Evolutionary conservation across 2,797 vertebrate genomes (phyloP), one percentile per base, ranked within the genome.

Genomic region (Margarornis squamiger): DNA sequence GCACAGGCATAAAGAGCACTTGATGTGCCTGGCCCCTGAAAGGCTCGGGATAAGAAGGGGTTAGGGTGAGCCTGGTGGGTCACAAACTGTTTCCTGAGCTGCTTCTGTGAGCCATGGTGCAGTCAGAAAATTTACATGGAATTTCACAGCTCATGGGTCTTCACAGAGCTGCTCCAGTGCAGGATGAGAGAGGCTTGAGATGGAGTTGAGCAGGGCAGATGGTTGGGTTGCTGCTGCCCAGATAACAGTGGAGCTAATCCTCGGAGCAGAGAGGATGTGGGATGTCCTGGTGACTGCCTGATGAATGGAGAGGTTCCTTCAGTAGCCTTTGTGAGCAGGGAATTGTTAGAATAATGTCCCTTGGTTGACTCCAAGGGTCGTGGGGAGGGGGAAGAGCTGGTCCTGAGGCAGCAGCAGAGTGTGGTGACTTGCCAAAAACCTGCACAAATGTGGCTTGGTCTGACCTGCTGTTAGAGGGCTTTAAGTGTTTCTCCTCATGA

Each of bases 301-400:
- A 45, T 30, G 90, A 73, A 57, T 17, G 30, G 12, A 49, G 34
- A 86, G 86, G 92, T 91, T 91, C 54, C 82, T 63, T 81, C 59
- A 11, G n/a, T 48, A 62, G 59, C 71, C 59, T 86, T 66, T 2
- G 0, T 78, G 70, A 10, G 26, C 41, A 36, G 67, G 83, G 71
- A 90, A 52, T 79, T 70, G 92, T 84, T 82, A 12, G 74, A 93
- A 90, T 81, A 48, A 88, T 82, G 86, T 78, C 58, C 66, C 51
- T 2, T 22, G 2, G 74, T 30, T 30, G 65, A 30, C 48, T 66
- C 52, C 0, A 8, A 38, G 86, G 87, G 81, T 55, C 0, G 0
- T 0, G 0, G 80, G 63, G 86, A 80, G 36, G 55, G 45, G 67
- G 68, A 75, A 39, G 62, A 81, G 82, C 78, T 36, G 61, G 32